These are phyloP conservation scores for Drosophila grimshawi DNA, from an alignment of 1,140 invertebrate species.

Conservation along the genomic window DNA sequence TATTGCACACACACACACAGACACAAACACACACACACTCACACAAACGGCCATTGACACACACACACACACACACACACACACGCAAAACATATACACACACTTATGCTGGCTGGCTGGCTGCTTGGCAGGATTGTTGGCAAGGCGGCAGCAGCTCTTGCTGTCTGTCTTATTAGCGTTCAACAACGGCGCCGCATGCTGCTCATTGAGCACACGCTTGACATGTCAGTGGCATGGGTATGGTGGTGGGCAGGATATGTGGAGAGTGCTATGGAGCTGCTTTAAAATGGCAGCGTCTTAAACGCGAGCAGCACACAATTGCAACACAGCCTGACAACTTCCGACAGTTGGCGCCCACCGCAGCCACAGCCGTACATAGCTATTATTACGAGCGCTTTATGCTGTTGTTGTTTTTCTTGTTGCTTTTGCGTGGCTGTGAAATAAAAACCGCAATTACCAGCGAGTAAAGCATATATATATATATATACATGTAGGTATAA, in stretches of 20 bases:
- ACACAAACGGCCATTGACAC: constrained; percentile 18
- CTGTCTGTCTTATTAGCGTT: constrained; percentile 70
- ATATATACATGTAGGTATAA: not conserved
- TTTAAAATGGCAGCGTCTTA: constrained; percentile 58
- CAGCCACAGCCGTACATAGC: constrained; percentile 42
- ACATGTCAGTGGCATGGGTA: constrained; percentile 22
- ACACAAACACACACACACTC: constrained; percentile 21
- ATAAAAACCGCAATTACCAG: constrained; percentile 83
- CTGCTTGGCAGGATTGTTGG: not conserved
- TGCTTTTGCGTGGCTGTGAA: constrained; percentile 56
- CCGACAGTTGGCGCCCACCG: constrained; percentile 54
- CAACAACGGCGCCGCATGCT: constrained; percentile 43
- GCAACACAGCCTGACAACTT: constrained; percentile 68
- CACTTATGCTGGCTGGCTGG: constrained; percentile 40
- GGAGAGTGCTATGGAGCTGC: constrained; percentile 16
- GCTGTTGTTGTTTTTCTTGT: constrained; percentile 6
- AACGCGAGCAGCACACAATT: constrained; percentile 39
- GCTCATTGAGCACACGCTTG: constrained; percentile 41
- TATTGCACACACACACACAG: constrained; percentile 54
- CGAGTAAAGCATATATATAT: constrained; percentile 74
- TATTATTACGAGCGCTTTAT: constrained; percentile 63
- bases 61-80: constrained; percentile 25
- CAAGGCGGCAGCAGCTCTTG: constrained; percentile 10
- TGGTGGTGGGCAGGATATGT: not conserved
- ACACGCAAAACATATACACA: constrained; percentile 24